A percentile compares a stretch with the other conserved stretches of the same genome.
These are phyloP conservation scores for Hyles euphorbiae DNA, from an alignment of 1,140 invertebrate species.

Conservation along the genomic window DNA sequence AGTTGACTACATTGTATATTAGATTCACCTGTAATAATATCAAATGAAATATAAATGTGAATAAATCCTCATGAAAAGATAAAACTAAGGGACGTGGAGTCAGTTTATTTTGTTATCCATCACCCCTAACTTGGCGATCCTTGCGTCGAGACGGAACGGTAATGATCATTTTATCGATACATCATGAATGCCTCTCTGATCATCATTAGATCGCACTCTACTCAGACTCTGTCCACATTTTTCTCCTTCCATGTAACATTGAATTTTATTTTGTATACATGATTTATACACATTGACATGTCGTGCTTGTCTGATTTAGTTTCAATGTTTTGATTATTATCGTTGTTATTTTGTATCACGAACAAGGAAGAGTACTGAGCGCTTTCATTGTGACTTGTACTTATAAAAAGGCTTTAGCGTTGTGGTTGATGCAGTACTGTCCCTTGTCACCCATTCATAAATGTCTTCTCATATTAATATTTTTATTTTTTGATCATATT, in stretches of 20 bases:
- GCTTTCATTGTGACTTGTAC: background rate
- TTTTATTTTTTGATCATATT: constrained; percentile 48
- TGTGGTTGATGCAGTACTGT: constrained; percentile 37
- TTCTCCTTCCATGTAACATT: constrained; percentile 60
- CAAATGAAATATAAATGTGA: constrained; percentile 70
- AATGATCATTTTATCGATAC: constrained; percentile 70
- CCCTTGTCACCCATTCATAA: constrained; percentile 43
- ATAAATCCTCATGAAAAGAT: constrained; percentile 66
- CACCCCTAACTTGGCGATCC: constrained; percentile 62
- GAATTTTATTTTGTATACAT: constrained; percentile 45
- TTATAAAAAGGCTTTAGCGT: background rate
- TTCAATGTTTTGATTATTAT: constrained; percentile 43
- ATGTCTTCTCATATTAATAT: constrained; percentile 38
- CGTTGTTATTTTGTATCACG: constrained; percentile 36
- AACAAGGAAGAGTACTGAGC: constrained; percentile 52
- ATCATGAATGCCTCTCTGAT: constrained; percentile 73
- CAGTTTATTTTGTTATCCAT: constrained; percentile 59
- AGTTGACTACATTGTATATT: constrained; percentile 62
- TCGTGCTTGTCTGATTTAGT: constrained; percentile 56
- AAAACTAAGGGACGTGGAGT: constrained; percentile 52
- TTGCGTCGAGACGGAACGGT: constrained; percentile 69
- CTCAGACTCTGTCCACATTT: constrained; percentile 63
- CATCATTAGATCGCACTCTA: constrained; percentile 68
- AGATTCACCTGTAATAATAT: constrained; percentile 64
- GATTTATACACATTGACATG: constrained; percentile 44